Conservation (phyloP, 1,140 invertebrate genomes). For the Latrodectus geometricus region DNA sequence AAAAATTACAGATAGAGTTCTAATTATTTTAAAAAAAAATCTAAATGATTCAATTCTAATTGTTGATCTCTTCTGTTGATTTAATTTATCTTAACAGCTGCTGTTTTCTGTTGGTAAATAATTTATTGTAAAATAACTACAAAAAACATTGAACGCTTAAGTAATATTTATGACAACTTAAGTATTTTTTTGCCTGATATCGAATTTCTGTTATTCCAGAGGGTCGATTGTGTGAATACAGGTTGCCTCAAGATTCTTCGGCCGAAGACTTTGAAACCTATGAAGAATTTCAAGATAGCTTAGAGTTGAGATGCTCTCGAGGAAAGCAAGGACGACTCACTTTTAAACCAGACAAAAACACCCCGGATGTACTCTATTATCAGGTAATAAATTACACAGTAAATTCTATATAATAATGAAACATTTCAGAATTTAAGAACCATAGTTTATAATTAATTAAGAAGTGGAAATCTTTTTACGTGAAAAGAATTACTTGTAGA, state of each 20-base stretch:
- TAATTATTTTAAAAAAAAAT: too few relatives aligned
- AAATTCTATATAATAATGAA: background rate
- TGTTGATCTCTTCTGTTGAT: too few relatives aligned
- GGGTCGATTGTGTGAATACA: slow-evolving; percentile 88
- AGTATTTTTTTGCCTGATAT: background rate
- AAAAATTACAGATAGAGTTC: too few relatives aligned
- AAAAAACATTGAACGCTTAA: too few relatives aligned
- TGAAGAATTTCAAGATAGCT: slow-evolving; percentile 86
- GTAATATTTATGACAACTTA: too few relatives aligned
- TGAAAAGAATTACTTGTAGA: background rate
- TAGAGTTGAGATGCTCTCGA: slow-evolving; percentile 82
- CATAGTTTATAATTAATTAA: background rate
- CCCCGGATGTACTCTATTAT: slow-evolving; percentile 92
- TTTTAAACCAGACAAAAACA: slow-evolving; percentile 87
- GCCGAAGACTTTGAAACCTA: slow-evolving; percentile 84
- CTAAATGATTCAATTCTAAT: too few relatives aligned
- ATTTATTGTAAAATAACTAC: too few relatives aligned
- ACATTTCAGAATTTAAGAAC: background rate
- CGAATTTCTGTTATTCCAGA: slow-evolving; percentile 23
- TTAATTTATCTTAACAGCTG: too few relatives aligned
- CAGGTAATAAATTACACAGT: slow-evolving; percentile 74
- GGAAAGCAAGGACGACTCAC: slow-evolving; percentile 80
- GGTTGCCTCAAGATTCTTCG: slow-evolving; percentile 32
- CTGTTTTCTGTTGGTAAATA: too few relatives aligned
- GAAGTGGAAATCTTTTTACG: background rate